Evolutionary conservation across 2,797 vertebrate genomes (phyloP).

Genomic region (Taeniopygia guttata): DNA sequence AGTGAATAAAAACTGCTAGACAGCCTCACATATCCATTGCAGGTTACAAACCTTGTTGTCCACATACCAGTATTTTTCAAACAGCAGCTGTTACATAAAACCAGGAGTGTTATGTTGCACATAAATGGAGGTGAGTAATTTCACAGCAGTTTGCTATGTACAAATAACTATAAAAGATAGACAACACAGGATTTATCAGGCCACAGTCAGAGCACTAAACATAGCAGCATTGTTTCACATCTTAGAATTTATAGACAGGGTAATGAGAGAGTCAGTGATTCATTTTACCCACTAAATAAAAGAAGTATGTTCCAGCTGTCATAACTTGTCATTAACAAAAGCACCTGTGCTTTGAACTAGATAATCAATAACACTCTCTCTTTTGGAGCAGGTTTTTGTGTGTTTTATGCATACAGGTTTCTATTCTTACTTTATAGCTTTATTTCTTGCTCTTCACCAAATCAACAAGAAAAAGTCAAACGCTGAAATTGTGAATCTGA

Average conservation of each 20-base stretch:
- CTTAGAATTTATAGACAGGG: conserved; percentile 6
- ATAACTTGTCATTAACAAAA: conserved; percentile 32
- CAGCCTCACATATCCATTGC: neutral
- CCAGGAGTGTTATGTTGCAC: neutral
- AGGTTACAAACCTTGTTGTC: neutral
- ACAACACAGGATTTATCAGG: neutral
- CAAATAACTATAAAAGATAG: neutral
- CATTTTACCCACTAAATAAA: conserved; percentile 41
- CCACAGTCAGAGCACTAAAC: neutral
- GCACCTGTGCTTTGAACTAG: neutral
- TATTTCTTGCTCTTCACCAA: neutral
- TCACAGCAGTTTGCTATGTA: neutral
- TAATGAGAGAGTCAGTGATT: conserved; percentile 26
- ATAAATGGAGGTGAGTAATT: neutral
- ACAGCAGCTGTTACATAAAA: neutral
- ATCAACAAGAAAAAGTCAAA: neutral
- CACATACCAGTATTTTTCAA: neutral
- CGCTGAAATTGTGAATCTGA: neutral
- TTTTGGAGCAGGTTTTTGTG: neutral
- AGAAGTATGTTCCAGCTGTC: conserved; percentile 38
- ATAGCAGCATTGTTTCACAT: neutral
- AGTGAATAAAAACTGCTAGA: neutral
- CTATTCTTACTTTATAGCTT: neutral
- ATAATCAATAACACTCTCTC: neutral
- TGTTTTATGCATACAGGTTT: neutral